phyloP scores from a whole-genome alignment of 2,888 invertebrate genomes.

The Andrena bucephala region DNA sequence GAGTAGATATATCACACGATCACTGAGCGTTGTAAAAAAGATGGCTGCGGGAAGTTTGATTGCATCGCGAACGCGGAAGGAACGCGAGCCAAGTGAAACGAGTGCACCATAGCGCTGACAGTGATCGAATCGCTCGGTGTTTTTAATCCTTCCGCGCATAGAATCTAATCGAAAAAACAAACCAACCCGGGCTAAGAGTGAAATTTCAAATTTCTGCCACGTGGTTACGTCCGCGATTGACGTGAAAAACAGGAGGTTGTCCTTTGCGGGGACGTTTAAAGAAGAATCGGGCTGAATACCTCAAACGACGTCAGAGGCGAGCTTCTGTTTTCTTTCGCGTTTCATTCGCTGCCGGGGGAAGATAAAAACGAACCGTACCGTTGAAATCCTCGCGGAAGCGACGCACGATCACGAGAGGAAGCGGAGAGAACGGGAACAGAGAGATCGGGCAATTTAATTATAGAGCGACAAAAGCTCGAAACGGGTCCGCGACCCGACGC shows the following conservation, averaged over 20 bases:
- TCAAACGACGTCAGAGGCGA: constrained; percentile 58
- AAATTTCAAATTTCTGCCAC: background rate
- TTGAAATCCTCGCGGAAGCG: background rate
- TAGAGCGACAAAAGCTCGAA: constrained; percentile 37
- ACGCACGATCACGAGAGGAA: background rate
- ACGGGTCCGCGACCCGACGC: constrained; percentile 32
- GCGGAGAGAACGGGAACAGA: constrained; percentile 12
- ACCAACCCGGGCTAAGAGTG: background rate
- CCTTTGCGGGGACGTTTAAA: background rate
- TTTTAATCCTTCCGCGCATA: too few relatives aligned
- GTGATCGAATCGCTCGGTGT: too few relatives aligned
- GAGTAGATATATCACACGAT: too few relatives aligned
- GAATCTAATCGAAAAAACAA: background rate
- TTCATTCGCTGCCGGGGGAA: constrained; percentile 6
- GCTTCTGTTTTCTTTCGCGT: constrained; percentile 37
- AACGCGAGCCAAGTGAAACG: too few relatives aligned
- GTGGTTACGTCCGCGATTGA: background rate
- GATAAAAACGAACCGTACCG: constrained; percentile 23
- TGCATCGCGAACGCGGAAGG: too few relatives aligned
- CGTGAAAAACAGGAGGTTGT: background rate
- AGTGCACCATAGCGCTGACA: too few relatives aligned
- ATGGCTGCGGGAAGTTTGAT: too few relatives aligned
- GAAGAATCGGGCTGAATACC: constrained; percentile 64
- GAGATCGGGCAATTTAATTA: constrained; percentile 48
- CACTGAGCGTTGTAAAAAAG: too few relatives aligned